A percentile compares a stretch with the other conserved stretches of the same genome.
Conservation (phyloP, 2,113 vertebrate species). For the Xiphophorus couchianus region DNA sequence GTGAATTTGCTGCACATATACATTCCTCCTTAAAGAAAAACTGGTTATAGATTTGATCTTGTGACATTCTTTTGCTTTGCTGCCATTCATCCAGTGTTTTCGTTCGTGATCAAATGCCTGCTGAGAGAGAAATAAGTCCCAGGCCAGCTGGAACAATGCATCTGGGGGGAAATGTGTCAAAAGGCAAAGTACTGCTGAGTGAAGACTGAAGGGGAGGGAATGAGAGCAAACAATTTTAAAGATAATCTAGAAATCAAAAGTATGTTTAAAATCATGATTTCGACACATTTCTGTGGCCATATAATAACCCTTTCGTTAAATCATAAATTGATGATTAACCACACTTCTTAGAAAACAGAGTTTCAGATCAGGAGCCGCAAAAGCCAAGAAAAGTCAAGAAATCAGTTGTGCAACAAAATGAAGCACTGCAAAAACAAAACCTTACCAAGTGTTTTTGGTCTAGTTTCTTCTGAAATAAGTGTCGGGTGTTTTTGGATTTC, state of each 20-base stretch:
- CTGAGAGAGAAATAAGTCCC: background rate
- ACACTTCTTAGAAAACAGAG: background rate
- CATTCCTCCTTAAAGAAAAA: background rate
- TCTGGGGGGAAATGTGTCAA: background rate
- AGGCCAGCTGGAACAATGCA: conserved; percentile 1
- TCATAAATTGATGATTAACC: background rate
- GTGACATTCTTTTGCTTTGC: background rate
- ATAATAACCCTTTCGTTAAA: background rate
- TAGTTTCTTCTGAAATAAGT: too few species aligned
- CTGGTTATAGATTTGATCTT: background rate
- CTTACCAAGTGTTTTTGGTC: too few species aligned
- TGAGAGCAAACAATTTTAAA: background rate
- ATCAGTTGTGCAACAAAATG: background rate
- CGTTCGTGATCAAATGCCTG: background rate
- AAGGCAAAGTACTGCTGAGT: background rate
- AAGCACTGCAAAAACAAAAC: too few species aligned
- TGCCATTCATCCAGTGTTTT: background rate
- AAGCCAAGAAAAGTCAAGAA: background rate
- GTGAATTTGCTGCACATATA: background rate
- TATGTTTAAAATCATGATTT: too few species aligned
- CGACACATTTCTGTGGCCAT: too few species aligned
- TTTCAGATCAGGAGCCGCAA: background rate
- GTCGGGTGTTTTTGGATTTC: too few species aligned
- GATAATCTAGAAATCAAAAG: too few species aligned
- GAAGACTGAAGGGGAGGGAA: background rate